Evolutionary conservation across 2,797 vertebrate genomes (phyloP).

Genomic region (Enteromius viviparus): DNA sequence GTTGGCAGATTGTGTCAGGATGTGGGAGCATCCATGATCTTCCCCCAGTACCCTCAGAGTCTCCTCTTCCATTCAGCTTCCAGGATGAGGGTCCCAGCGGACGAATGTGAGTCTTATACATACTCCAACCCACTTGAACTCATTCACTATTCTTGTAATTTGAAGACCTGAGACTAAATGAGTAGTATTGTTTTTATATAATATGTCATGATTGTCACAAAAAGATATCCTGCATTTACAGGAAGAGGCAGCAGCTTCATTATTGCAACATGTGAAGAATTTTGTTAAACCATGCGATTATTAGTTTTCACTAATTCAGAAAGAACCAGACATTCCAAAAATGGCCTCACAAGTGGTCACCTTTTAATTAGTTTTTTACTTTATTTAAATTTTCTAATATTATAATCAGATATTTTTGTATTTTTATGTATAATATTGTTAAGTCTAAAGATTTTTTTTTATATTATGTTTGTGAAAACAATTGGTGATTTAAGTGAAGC

Average conservation of each 20-base stretch:
- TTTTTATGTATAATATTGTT: neutral
- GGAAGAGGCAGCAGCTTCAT: neutral
- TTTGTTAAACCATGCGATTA: neutral
- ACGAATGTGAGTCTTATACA: slow-evolving; percentile 87
- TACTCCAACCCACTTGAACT: neutral
- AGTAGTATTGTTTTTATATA: neutral
- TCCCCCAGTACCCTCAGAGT: slow-evolving; percentile 83
- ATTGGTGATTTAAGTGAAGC: neutral
- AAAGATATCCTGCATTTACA: neutral
- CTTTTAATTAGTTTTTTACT: neutral
- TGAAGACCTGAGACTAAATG: neutral
- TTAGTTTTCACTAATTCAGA: neutral
- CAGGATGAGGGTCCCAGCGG: slow-evolving; percentile 90
- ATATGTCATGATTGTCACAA: neutral
- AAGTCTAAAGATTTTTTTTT: neutral
- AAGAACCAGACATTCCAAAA: neutral
- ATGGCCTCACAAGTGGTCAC: neutral
- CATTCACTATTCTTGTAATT: neutral
- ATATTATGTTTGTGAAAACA: neutral
- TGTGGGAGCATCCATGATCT: slow-evolving; percentile 97
- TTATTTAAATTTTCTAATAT: neutral
- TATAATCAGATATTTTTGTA: neutral
- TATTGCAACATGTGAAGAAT: neutral
- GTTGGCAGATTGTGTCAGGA: slow-evolving; percentile 98
- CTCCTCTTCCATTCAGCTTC: slow-evolving; percentile 92